phyloP scores from a whole-genome alignment of 2,888 invertebrate species.

The Drosophila phalerata region DNA sequence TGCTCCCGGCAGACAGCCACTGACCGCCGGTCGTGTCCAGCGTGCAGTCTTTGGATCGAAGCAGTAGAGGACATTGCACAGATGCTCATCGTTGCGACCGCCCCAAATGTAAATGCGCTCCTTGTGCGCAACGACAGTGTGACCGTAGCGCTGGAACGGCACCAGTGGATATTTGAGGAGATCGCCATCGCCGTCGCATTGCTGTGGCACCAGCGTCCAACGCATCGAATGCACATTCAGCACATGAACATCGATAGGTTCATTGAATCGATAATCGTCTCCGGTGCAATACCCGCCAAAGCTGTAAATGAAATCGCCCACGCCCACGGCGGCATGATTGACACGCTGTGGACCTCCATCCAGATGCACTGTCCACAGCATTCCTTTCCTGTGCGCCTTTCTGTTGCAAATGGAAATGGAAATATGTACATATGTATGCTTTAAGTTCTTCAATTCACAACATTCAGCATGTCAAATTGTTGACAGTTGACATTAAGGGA shows the following conservation, averaged over 20 bases:
- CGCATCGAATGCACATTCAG: slow-evolving; percentile 90
- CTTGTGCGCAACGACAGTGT: slow-evolving; percentile 93
- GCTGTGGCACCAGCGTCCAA: slow-evolving; percentile 87
- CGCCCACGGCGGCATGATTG: slow-evolving; percentile 95
- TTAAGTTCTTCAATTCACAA: too few species aligned
- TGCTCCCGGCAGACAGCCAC: slow-evolving; percentile 91
- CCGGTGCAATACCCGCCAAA: slow-evolving; percentile 97
- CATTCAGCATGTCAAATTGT: neutral
- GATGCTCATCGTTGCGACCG: slow-evolving; percentile 92
- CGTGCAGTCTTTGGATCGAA: slow-evolving; percentile 91
- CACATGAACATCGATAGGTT: slow-evolving; percentile 94
- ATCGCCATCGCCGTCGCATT: slow-evolving; percentile 86
- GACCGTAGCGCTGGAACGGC: slow-evolving; percentile 95
- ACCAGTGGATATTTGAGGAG: slow-evolving; percentile 86
- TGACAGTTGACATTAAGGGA: neutral
- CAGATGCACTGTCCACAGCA: slow-evolving; percentile 94
- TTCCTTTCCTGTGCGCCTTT: slow-evolving; percentile 73
- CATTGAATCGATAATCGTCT: slow-evolving; percentile 89
- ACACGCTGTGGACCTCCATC: slow-evolving; percentile 96
- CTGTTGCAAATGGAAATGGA: slow-evolving; percentile 3
- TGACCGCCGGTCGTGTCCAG: slow-evolving; percentile 89
- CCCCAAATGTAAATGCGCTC: slow-evolving; percentile 94
- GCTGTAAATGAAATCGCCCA: slow-evolving; percentile 92
- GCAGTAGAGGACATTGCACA: slow-evolving; percentile 92
- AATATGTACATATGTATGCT: too few species aligned